Percentiles rank a stretch among this genome's conserved stretches.
phyloP scores from a whole-genome alignment of 2,888 invertebrate species.

The Drosophila neonasuta region DNA sequence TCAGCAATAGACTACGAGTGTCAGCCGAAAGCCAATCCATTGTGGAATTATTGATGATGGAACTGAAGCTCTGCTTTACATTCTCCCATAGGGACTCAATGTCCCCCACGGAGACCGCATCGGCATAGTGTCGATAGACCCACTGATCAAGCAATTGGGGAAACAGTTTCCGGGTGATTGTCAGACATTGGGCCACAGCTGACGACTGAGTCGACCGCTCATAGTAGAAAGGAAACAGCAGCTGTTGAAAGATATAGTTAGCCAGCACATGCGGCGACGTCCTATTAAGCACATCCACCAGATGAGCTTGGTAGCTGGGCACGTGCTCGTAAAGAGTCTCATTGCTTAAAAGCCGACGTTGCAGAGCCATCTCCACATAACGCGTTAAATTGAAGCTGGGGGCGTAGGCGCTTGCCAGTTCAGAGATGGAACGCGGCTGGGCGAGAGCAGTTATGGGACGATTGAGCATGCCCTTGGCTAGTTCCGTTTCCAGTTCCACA shows the following conservation, averaged over 20 bases:
- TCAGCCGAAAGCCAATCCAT: slow-evolving; percentile 63
- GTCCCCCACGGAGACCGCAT: slow-evolving; percentile 60
- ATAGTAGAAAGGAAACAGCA: slow-evolving; percentile 69
- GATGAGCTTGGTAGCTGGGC: slow-evolving; percentile 66
- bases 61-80: slow-evolving; percentile 64
- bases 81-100: slow-evolving; percentile 73
- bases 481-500: slow-evolving; percentile 60
- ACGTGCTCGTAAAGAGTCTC: slow-evolving; percentile 71
- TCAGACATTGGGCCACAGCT: slow-evolving; percentile 61
- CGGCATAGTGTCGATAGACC: slow-evolving; percentile 64
- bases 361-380: slow-evolving; percentile 68
- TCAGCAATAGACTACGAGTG: slow-evolving; percentile 61
- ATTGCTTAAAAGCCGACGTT: slow-evolving; percentile 50
- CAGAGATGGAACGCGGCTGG: slow-evolving; percentile 43
- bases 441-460: slow-evolving; percentile 55
- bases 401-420: slow-evolving; percentile 52
- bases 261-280: slow-evolving; percentile 61
- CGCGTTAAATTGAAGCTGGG: slow-evolving; percentile 63
- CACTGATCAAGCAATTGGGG: slow-evolving; percentile 74
- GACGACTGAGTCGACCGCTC: slow-evolving; percentile 32
- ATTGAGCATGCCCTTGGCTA: slow-evolving; percentile 65
- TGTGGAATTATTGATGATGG: slow-evolving; percentile 49
- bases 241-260: slow-evolving; percentile 76
- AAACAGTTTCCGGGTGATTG: slow-evolving; percentile 61
- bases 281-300: slow-evolving; percentile 48